phyloP scores from a whole-genome alignment of 2,113 vertebrate species.

The Malurus melanocephalus region DNA sequence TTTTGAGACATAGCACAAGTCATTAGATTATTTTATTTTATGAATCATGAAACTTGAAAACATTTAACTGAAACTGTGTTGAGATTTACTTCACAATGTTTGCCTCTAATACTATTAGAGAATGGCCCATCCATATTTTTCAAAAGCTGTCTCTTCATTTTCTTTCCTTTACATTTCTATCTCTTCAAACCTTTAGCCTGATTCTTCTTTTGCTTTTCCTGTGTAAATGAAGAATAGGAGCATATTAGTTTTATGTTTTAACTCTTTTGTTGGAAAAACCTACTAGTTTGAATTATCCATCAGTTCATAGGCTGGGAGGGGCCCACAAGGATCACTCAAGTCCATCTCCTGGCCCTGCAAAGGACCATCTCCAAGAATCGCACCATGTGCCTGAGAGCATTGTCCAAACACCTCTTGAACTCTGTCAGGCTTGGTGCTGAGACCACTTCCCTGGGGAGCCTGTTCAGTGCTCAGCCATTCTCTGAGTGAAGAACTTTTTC shows the following conservation, averaged over 20 bases:
- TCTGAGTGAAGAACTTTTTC: not conserved
- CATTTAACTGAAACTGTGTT: not conserved
- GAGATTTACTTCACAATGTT: not conserved
- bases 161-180: not conserved
- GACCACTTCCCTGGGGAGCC: not conserved
- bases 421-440: not conserved
- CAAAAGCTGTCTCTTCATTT: not conserved
- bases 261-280: not conserved
- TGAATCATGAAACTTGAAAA: not conserved
- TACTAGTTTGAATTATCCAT: not conserved
- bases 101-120: not conserved
- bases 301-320: not conserved
- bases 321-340: not conserved
- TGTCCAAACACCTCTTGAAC: not conserved
- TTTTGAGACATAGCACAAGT: not conserved
- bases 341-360: not conserved
- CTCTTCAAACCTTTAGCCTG: not conserved
- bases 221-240: not conserved
- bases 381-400: rapidly evolving
- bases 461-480: not conserved
- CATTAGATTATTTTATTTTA: not conserved
- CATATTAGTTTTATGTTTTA: not conserved
- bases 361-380: not conserved
- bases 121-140: not conserved
- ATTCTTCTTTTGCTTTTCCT: not conserved